Evolutionary conservation across 2,888 invertebrate genomes (phyloP).

Genomic region (Mythimna ferrago): DNA sequence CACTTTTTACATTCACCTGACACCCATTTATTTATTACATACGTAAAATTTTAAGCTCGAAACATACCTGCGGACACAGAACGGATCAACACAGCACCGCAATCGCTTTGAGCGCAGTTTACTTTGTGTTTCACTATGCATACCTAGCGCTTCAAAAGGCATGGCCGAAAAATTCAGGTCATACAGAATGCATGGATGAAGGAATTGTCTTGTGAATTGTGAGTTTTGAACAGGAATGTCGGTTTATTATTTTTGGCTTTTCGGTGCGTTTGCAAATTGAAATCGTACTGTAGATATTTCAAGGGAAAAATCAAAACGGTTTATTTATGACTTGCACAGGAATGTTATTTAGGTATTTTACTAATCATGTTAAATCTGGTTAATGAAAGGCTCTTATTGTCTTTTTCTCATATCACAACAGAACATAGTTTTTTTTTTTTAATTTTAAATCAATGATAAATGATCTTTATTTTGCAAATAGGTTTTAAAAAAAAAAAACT

Average conservation of each 20-base stretch:
- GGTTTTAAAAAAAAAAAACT: too few species aligned
- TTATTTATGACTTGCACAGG: too few species aligned
- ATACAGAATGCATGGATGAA: constrained; percentile 36
- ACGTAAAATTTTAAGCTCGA: constrained; percentile 13
- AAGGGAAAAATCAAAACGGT: too few species aligned
- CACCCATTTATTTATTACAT: too few species aligned
- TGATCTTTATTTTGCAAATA: too few species aligned
- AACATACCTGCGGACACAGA: constrained; percentile 21
- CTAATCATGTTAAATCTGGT: too few species aligned
- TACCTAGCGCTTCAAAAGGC: constrained; percentile 38
- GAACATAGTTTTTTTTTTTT: too few species aligned
- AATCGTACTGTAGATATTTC: not conserved
- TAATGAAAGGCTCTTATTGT: too few species aligned
- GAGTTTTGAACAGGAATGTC: constrained; percentile 13
- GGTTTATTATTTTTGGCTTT: not conserved
- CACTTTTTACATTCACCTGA: not conserved
- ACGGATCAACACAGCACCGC: constrained; percentile 48
- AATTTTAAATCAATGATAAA: too few species aligned
- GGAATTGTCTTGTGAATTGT: constrained; percentile 41
- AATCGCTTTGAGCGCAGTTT: constrained; percentile 56
- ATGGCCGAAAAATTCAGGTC: constrained; percentile 46
- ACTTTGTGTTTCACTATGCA: constrained; percentile 57
- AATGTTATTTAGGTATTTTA: too few species aligned
- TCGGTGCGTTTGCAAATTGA: not conserved
- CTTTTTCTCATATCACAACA: too few species aligned